Base-by-base conservation (phyloP, 1,140 invertebrate genomes). In the Trachymyrmex cornetzi region DNA sequence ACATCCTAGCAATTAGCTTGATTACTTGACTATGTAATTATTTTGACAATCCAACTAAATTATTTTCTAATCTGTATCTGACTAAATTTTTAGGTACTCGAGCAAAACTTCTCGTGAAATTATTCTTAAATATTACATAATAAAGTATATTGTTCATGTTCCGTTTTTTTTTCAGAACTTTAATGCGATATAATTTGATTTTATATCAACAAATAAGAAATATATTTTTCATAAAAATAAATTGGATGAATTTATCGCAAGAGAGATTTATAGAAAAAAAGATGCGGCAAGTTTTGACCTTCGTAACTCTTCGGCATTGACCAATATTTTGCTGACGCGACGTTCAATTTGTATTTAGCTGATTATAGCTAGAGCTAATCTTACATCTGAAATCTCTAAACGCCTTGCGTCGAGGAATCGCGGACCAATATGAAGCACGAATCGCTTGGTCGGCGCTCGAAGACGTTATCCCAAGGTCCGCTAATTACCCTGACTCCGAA, bases 391-490 rank as follows among this genome's bases (percentile, higher is more conserved):
- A 59, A 38, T 67, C 77, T 48, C 74, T 48, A 64, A 77, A 72
- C 50, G 27, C 19, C 14, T 89, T 55, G 85, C 66, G 64, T 22
- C 50, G 74, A 80, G 67, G 53, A 66, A 77, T 86, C 77, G 74
- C 63, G 79, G 86, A 74, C 55, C 67, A 53, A 69, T 61, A 71
- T 66, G 57, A 86, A 77, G 69, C 85, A 79, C 59, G 86, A 87
- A 86, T 80, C 69, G 79, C 38, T 48, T 88, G 86, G n/a, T 48
- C 64, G 64, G 75, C 63, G 14, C 77, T 59, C 75, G 72, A 71
- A 85, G 85, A 90, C 82, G 87, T 90, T 90, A 90, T 89, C 67
- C 77, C 89, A 89, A 90, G 89, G 89, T 85, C 79, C 57, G 53
- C 89, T 90, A 90, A 90, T 90, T 90, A 89, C 57, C 59, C 34